These are phyloP conservation scores for Rhegmatorhina hoffmannsi DNA, from an alignment of 2,113 vertebrate genomes.

Conservation along the genomic window DNA sequence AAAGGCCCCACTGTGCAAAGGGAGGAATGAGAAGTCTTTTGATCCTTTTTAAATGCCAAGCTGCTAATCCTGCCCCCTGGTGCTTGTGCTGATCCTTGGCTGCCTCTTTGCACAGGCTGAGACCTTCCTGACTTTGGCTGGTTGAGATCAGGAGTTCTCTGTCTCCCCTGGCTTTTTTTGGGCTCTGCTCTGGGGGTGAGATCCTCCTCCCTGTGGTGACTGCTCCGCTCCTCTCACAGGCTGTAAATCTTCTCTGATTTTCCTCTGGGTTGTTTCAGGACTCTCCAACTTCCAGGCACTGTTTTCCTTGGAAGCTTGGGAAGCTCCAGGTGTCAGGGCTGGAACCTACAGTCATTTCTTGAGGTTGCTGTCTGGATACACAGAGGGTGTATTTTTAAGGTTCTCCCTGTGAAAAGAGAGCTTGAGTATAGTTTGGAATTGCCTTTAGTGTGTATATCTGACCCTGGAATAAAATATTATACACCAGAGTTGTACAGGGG, in stretches of 20 bases:
- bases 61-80: neutral
- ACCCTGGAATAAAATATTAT: neutral
- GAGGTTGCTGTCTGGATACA: neutral
- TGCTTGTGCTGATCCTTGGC: neutral
- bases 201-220: neutral
- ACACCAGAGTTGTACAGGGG: neutral
- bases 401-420: conserved; percentile 43
- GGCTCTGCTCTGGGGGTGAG: neutral
- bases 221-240: neutral
- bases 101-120: accelerated
- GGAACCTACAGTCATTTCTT: neutral
- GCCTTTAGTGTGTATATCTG: neutral
- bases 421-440: neutral
- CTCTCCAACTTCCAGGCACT: neutral
- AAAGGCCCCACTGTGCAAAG: accelerated
- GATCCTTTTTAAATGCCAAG: neutral
- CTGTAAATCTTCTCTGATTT: neutral
- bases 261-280: neutral
- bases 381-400: conserved; percentile 47
- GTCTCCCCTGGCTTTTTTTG: neutral
- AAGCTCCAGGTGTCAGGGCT: neutral
- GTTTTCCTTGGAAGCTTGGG: neutral
- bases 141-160: neutral
- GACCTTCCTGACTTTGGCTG: neutral
- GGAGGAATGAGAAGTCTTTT: neutral